Percentiles rank a stretch among this genome's conserved stretches.
Conservation (phyloP, 2,888 invertebrate genomes). For the Watsonalla binaria region DNA sequence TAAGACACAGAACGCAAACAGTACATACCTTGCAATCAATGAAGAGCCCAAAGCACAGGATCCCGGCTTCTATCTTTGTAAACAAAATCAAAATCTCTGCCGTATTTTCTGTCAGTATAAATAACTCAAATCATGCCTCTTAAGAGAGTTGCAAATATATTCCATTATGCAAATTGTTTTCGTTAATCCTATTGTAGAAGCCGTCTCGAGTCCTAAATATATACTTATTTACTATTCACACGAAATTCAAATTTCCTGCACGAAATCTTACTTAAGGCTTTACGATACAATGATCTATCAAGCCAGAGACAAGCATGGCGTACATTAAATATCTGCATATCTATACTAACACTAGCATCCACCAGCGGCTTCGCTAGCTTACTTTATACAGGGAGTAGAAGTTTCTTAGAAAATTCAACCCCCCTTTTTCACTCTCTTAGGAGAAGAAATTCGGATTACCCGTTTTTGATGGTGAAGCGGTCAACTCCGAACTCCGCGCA, state of each 20-base stretch:
- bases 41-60: too few relatives aligned
- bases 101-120: not conserved
- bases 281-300: constrained; percentile 21
- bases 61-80: too few relatives aligned
- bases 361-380: too few relatives aligned
- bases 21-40: too few relatives aligned
- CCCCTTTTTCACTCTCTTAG: too few relatives aligned
- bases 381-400: too few relatives aligned
- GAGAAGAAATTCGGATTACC: too few relatives aligned
- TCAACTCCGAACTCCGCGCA: too few relatives aligned
- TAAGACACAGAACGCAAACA: too few relatives aligned
- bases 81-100: not conserved
- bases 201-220: not conserved
- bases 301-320: constrained; percentile 14
- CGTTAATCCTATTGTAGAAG: constrained; percentile 1
- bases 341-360: constrained; percentile 11
- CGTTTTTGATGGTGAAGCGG: too few relatives aligned
- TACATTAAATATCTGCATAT: constrained; percentile 27
- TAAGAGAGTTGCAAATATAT: constrained; percentile 1
- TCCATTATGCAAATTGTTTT: not conserved
- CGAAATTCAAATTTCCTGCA: constrained; percentile 6
- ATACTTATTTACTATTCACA: not conserved
- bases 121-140: not conserved
- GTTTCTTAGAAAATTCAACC: too few relatives aligned
- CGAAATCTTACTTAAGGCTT: constrained; percentile 16